A percentile compares a stretch with the other conserved stretches of the same genome.
These are phyloP conservation scores for Cirrhinus mrigala DNA, from an alignment of 2,797 vertebrate genomes.

Conservation along the genomic window DNA sequence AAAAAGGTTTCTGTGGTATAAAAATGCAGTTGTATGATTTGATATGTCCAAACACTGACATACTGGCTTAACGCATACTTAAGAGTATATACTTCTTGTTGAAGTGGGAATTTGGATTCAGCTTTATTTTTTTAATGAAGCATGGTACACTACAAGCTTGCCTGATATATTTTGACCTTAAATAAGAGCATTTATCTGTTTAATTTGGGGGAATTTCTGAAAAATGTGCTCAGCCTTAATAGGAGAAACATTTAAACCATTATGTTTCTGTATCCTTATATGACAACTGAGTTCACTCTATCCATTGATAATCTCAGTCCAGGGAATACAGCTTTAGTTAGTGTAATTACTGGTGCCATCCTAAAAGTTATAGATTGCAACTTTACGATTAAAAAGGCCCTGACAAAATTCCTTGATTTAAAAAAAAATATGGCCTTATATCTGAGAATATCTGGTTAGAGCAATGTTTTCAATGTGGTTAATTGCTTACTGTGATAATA, in stretches of 20 bases:
- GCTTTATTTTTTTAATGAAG: slow-evolving; percentile 7
- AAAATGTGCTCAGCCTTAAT: not conserved
- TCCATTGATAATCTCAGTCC: not conserved
- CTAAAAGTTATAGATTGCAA: not conserved
- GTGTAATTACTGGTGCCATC: too few relatives aligned
- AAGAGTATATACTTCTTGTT: not conserved
- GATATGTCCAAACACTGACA: not conserved
- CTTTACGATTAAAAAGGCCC: not conserved
- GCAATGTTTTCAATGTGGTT: slow-evolving; percentile 17
- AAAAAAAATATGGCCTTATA: slow-evolving; percentile 2
- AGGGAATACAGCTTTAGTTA: not conserved
- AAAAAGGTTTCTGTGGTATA: not conserved
- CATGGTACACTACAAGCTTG: not conserved
- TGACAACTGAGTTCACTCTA: not conserved
- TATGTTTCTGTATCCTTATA: not conserved
- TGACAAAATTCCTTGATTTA: not conserved
- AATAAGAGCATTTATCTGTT: not conserved
- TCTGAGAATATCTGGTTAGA: not conserved
- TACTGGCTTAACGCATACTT: not conserved
- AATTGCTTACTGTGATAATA: slow-evolving; percentile 49
- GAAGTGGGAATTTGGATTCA: not conserved
- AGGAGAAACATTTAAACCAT: not conserved
- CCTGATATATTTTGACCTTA: not conserved
- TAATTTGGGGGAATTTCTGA: not conserved
- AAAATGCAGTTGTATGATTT: not conserved